These are phyloP conservation scores for Drosophila silvestris DNA, from an alignment of 2,888 invertebrate species.

Conservation along the genomic window DNA sequence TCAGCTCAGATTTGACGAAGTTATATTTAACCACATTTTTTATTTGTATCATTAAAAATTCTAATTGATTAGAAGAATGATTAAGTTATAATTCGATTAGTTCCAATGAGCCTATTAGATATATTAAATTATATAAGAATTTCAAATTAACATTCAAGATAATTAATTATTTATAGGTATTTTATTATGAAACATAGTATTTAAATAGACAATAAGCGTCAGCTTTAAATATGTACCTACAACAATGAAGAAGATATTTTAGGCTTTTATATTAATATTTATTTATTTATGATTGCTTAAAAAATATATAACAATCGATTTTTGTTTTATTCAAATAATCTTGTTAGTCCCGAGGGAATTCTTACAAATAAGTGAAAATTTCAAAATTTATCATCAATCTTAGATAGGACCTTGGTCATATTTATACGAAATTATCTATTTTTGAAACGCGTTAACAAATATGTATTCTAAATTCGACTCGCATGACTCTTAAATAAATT, in stretches of 20 bases:
- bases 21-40: neutral
- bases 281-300: neutral
- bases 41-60: neutral
- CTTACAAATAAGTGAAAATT: neutral
- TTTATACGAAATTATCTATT: neutral
- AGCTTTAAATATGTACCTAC: slow-evolving; percentile 3
- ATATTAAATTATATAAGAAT: neutral
- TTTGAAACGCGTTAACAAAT: neutral
- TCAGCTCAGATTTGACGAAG: neutral
- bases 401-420: neutral
- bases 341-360: neutral
- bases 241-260: neutral
- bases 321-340: neutral
- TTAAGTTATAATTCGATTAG: neutral
- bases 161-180: neutral
- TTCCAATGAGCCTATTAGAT: neutral
- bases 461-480: slow-evolving; percentile 12
- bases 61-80: neutral
- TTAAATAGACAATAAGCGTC: neutral
- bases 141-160: neutral
- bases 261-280: neutral
- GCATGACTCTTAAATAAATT: slow-evolving; percentile 24
- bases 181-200: neutral
- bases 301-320: neutral
- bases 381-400: neutral